A percentile compares a stretch with the other conserved stretches of the same genome.
Evolutionary conservation across 2,888 invertebrate species (phyloP).

Genomic region (Sisyra nigra): DNA sequence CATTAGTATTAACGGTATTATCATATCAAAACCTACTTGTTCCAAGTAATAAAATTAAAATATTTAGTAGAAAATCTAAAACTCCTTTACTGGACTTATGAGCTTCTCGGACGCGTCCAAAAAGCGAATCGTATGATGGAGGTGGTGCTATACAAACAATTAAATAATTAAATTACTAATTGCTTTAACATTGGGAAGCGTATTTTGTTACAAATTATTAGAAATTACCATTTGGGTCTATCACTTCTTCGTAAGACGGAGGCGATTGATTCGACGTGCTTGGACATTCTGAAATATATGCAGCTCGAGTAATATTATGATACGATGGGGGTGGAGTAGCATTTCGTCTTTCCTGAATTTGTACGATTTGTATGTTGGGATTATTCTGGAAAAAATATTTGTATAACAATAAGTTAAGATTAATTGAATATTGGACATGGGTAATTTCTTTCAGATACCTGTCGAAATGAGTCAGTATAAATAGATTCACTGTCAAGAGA

Average conservation of each 20-base stretch:
- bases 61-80: slow-evolving; percentile 42
- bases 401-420: too few species aligned
- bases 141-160: slow-evolving; percentile 34
- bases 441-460: too few species aligned
- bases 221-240: slow-evolving; percentile 38
- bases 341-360: too few species aligned
- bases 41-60: slow-evolving; percentile 39
- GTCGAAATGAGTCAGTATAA: too few species aligned
- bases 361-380: too few species aligned
- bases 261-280: slow-evolving; percentile 18
- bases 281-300: too few species aligned
- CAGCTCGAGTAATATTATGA: too few species aligned
- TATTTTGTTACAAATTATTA: slow-evolving; percentile 6
- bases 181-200: not conserved
- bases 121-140: slow-evolving; percentile 49
- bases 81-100: slow-evolving; percentile 40
- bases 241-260: slow-evolving; percentile 44
- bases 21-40: slow-evolving; percentile 34
- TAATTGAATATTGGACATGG: too few species aligned
- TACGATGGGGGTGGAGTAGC: too few species aligned
- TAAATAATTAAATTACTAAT: not conserved
- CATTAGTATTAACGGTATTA: not conserved
- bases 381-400: too few species aligned
- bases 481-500: too few species aligned
- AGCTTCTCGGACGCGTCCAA: slow-evolving; percentile 43